Percentiles rank a stretch among this genome's conserved stretches.
phyloP scores from a whole-genome alignment of 2,113 vertebrate genomes.

The Arvicanthis niloticus region DNA sequence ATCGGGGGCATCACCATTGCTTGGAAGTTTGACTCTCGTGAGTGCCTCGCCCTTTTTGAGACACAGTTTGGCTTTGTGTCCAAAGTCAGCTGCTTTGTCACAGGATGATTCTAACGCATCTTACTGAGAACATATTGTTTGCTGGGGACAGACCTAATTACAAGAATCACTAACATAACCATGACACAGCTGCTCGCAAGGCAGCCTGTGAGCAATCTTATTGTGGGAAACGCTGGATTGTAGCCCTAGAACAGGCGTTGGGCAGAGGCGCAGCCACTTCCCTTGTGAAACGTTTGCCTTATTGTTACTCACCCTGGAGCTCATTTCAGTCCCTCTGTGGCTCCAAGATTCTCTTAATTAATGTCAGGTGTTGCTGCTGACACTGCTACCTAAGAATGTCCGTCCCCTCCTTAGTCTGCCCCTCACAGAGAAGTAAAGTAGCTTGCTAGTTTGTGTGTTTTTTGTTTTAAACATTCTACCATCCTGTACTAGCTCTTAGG shows the following conservation, averaged over 20 bases:
- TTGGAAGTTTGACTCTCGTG: slow-evolving; percentile 92
- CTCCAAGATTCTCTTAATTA: not conserved
- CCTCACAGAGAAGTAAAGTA: not conserved
- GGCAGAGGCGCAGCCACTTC: not conserved
- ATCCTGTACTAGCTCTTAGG: not conserved
- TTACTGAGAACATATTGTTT: not conserved
- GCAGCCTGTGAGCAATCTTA: not conserved
- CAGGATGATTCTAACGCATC: not conserved
- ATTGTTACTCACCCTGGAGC: not conserved
- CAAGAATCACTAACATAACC: not conserved
- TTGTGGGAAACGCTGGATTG: not conserved
- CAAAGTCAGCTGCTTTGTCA: not conserved
- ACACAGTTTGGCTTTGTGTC: not conserved
- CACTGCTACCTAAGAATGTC: not conserved
- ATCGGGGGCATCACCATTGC: slow-evolving; percentile 99
- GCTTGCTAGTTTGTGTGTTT: not conserved
- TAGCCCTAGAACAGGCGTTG: not conserved
- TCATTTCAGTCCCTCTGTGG: not conserved
- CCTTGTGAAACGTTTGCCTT: not conserved
- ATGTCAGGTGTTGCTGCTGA: not conserved
- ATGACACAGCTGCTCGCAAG: not conserved
- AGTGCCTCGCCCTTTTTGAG: slow-evolving; percentile 65
- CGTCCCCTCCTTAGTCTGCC: not conserved
- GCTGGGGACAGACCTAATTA: not conserved
- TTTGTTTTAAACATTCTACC: not conserved